These are phyloP conservation scores for Furnarius figulus DNA, from an alignment of 2,113 vertebrate genomes.

Conservation along the genomic window DNA sequence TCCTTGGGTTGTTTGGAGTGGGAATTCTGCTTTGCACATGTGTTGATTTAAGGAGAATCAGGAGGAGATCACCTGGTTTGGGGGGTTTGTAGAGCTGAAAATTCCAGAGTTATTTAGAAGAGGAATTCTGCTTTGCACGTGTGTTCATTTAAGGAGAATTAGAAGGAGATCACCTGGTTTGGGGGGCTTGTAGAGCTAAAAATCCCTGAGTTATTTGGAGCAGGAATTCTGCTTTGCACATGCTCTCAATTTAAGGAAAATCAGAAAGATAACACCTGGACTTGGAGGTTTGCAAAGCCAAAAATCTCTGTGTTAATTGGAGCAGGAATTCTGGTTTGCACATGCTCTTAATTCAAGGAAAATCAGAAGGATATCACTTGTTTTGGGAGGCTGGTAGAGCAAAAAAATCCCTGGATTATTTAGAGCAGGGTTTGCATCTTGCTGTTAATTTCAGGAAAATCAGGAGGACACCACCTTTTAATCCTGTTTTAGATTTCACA, in stretches of 20 bases:
- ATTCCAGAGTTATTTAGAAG: neutral
- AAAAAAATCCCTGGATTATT: neutral
- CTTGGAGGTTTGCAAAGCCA: too few relatives aligned
- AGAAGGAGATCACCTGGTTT: neutral
- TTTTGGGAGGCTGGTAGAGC: neutral
- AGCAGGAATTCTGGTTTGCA: too few relatives aligned
- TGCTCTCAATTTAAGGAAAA: too few relatives aligned
- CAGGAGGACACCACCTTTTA: neutral
- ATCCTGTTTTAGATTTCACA: neutral
- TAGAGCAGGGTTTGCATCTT: neutral
- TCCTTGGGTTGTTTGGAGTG: neutral
- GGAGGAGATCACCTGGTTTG: neutral
- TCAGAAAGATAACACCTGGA: too few relatives aligned
- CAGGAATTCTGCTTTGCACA: too few relatives aligned
- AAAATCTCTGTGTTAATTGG: too few relatives aligned
- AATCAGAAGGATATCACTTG: neutral
- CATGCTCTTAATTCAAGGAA: too few relatives aligned
- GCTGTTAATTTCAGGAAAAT: neutral
- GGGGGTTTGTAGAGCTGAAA: neutral
- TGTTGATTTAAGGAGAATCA: neutral
- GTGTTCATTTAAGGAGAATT: neutral
- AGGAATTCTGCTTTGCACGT: neutral
- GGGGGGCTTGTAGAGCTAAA: neutral
- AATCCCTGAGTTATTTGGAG: neutral
- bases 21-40: neutral